Percentiles rank a stretch among this genome's conserved stretches.
These are phyloP conservation scores for Spicauda simplicius DNA, from an alignment of 2,888 invertebrate genomes.

Conservation along the genomic window DNA sequence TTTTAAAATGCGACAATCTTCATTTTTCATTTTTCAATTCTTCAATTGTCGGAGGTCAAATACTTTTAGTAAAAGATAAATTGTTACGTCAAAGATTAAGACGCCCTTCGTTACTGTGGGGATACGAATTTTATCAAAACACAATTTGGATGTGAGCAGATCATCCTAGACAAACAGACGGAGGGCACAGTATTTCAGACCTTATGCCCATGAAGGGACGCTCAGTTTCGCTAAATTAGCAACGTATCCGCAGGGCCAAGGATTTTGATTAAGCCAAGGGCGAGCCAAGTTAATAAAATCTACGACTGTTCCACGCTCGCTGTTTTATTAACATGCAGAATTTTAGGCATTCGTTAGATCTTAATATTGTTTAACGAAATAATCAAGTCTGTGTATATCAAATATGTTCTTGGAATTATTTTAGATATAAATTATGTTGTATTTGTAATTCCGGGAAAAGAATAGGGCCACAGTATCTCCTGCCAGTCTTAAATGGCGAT, in stretches of 20 bases:
- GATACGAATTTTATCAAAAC: slow-evolving; percentile 32
- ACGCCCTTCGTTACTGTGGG: slow-evolving; percentile 14
- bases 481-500: too few relatives aligned
- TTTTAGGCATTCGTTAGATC: slow-evolving; percentile 17
- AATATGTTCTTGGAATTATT: too few relatives aligned
- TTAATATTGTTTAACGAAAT: slow-evolving; percentile 2
- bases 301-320: slow-evolving; percentile 21
- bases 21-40: neutral
- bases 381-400: neutral
- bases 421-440: too few relatives aligned
- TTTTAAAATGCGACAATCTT: too few relatives aligned
- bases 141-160: slow-evolving; percentile 28
- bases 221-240: neutral
- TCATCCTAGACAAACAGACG: slow-evolving; percentile 29
- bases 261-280: slow-evolving; percentile 40
- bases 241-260: slow-evolving; percentile 3
- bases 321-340: slow-evolving; percentile 33
- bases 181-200: neutral
- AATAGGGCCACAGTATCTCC: too few relatives aligned
- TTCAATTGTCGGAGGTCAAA: neutral
- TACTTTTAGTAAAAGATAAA: neutral
- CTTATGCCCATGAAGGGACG: neutral
- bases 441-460: too few relatives aligned
- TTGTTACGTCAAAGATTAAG: slow-evolving; percentile 9
- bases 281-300: slow-evolving; percentile 33